Percentiles rank a stretch among this genome's conserved stretches.
Conservation (phyloP, 2,797 vertebrate genomes). For the Psittacula derbiana region DNA sequence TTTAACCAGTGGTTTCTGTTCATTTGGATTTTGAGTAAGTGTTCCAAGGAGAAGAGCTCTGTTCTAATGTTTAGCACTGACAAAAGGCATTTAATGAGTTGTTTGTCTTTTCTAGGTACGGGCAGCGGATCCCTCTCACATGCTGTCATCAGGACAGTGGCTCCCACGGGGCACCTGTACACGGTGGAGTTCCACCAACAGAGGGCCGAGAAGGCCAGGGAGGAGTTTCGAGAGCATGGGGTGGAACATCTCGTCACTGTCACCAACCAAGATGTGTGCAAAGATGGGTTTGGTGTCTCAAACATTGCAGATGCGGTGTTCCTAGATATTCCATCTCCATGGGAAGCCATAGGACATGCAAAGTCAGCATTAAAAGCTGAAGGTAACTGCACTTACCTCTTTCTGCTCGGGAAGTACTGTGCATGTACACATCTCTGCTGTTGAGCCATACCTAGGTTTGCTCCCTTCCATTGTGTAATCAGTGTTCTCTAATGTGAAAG, state of each 20-base stretch:
- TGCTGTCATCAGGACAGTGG: constrained; percentile 90
- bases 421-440: neutral
- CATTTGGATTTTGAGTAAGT: neutral
- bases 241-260: constrained; percentile 92
- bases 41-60: neutral
- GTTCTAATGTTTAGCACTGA: neutral
- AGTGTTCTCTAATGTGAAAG: neutral
- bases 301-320: constrained; percentile 90
- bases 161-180: constrained; percentile 92
- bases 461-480: neutral
- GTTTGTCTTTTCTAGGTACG: constrained; percentile 79
- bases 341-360: constrained; percentile 93
- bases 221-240: constrained; percentile 91
- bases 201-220: constrained; percentile 86
- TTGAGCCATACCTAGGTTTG: neutral
- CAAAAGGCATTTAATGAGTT: neutral
- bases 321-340: constrained; percentile 95
- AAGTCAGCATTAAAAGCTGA: constrained; percentile 87
- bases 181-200: constrained; percentile 97
- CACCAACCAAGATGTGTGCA: constrained; percentile 93
- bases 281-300: constrained; percentile 88
- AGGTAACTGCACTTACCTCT: constrained; percentile 74
- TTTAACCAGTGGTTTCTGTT: neutral
- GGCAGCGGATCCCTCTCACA: constrained; percentile 96
- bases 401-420: neutral